Percentiles rank a stretch among this genome's conserved stretches.
Evolutionary conservation across 2,113 vertebrate species (phyloP).

Genomic region (Micromys minutus): DNA sequence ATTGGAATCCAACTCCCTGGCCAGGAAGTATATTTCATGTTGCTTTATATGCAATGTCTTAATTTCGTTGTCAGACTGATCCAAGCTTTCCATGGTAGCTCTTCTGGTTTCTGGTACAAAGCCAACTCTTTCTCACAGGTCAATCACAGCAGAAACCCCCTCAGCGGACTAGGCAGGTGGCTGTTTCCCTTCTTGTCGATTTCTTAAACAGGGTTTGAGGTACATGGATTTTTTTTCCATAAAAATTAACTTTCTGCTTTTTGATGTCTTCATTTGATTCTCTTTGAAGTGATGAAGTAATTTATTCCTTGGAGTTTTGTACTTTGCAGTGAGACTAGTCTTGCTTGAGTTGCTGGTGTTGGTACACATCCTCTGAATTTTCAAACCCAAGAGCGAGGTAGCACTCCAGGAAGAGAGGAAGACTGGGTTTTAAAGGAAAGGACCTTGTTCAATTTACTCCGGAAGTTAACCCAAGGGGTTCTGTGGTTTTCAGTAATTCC

Average conservation of each 20-base stretch:
- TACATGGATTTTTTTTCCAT: neutral
- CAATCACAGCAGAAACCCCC: neutral
- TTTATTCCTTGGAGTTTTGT: neutral
- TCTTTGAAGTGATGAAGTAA: neutral
- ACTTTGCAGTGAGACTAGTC: neutral
- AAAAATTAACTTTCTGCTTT: constrained; percentile 4
- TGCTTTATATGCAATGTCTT: neutral
- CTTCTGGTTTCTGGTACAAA: neutral
- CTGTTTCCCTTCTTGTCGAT: neutral
- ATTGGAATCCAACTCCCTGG: neutral
- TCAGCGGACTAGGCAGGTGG: neutral
- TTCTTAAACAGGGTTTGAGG: neutral
- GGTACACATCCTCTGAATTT: neutral
- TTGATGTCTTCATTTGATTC: neutral
- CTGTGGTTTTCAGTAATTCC: constrained; percentile 9
- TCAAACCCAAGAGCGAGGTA: neutral
- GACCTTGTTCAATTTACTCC: neutral
- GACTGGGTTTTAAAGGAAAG: neutral
- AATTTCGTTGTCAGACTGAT: neutral
- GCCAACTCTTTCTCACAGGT: neutral
- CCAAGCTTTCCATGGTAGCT: no score
- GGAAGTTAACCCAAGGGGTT: neutral
- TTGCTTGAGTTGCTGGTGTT: neutral
- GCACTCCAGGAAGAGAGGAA: neutral
- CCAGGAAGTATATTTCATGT: neutral